These are phyloP conservation scores for Erebia palarica DNA, from an alignment of 2,888 invertebrate species.

Conservation along the genomic window DNA sequence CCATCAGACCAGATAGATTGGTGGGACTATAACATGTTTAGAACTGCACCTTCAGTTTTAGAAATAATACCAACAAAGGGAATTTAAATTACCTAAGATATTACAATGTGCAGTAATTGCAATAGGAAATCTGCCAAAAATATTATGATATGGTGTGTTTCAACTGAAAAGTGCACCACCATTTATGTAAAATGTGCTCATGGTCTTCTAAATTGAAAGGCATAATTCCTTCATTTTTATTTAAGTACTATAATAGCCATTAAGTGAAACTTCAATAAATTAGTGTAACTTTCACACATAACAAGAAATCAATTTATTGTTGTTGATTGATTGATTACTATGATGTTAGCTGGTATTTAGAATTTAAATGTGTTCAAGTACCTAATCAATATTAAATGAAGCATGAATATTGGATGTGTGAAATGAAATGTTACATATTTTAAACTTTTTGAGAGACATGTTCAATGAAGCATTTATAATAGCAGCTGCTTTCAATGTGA, in stretches of 20 bases:
- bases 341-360: neutral
- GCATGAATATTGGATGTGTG: neutral
- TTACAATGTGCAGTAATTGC: too few relatives aligned
- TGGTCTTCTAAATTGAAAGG: neutral
- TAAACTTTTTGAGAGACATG: neutral
- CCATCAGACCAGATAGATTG: too few relatives aligned
- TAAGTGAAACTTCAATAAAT: neutral
- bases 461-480: conserved; percentile 3
- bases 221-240: neutral
- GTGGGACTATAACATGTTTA: too few relatives aligned
- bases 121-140: too few relatives aligned
- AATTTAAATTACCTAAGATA: too few relatives aligned
- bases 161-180: too few relatives aligned
- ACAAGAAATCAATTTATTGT: neutral
- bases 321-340: conserved; percentile 1
- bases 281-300: conserved; percentile 1
- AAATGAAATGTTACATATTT: conserved; percentile 4
- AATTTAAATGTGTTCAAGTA: neutral
- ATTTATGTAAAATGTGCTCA: neutral
- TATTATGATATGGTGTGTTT: too few relatives aligned
- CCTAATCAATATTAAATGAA: conserved; percentile 7
- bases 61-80: too few relatives aligned
- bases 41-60: too few relatives aligned
- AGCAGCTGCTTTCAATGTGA: neutral
- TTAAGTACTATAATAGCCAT: neutral